Evolutionary conservation across 2,113 vertebrate genomes (phyloP).

Genomic region (Leptobrachium ailaonicum): DNA sequence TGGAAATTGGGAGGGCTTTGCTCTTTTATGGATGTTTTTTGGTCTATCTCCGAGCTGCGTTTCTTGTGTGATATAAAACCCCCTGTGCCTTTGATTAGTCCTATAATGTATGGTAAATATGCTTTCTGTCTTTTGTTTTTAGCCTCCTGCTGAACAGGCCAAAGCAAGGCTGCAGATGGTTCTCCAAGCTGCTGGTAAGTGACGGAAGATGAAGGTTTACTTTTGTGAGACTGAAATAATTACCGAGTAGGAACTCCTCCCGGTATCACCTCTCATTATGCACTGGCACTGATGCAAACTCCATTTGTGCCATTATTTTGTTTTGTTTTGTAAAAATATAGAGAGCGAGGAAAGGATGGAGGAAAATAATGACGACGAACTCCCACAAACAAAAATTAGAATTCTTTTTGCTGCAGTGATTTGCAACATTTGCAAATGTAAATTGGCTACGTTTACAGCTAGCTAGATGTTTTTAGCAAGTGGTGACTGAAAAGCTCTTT

Average conservation of each 20-base stretch:
- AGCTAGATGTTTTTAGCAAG: too few relatives aligned
- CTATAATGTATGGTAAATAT: slow-evolving; percentile 53
- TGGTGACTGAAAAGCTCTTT: too few relatives aligned
- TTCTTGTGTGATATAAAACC: slow-evolving; percentile 31
- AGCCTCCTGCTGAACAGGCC: slow-evolving; percentile 93
- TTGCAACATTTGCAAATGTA: not conserved
- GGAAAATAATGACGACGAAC: slow-evolving; percentile 13
- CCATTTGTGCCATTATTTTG: slow-evolving; percentile 38
- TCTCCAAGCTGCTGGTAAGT: slow-evolving; percentile 93
- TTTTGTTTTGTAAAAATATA: too few relatives aligned
- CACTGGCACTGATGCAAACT: slow-evolving; percentile 25
- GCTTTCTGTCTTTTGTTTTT: slow-evolving; percentile 63
- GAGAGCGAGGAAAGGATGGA: slow-evolving; percentile 17
- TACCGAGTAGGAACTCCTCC: slow-evolving; percentile 36
- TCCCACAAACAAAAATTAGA: slow-evolving; percentile 13
- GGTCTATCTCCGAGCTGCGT: slow-evolving; percentile 19
- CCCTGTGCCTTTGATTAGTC: slow-evolving; percentile 41
- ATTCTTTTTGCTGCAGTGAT: slow-evolving; percentile 24
- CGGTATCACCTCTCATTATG: slow-evolving; percentile 27
- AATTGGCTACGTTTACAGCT: not conserved
- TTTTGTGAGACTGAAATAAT: slow-evolving; percentile 47
- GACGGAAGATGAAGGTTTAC: slow-evolving; percentile 47
- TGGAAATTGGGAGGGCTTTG: slow-evolving; percentile 37
- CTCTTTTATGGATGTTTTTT: slow-evolving; percentile 37
- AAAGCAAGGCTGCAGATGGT: slow-evolving; percentile 91